Evolutionary conservation across 2,797 vertebrate species (phyloP).

Genomic region (Danio kyathit): DNA sequence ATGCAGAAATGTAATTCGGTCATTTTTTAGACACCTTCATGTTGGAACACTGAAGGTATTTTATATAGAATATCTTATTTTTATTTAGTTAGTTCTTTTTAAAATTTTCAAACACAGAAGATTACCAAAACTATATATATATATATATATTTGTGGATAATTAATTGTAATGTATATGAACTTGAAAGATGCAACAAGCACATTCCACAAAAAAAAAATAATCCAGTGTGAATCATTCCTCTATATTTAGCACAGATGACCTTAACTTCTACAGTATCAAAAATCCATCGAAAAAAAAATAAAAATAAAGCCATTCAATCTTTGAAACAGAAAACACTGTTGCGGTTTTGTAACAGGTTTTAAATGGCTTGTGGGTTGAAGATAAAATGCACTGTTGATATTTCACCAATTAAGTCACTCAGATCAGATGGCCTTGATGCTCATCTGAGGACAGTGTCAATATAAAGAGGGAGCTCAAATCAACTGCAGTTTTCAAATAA

Average conservation of each 20-base stretch:
- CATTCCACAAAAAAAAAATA: too few relatives aligned
- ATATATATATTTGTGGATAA: too few relatives aligned
- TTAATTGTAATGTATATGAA: too few relatives aligned
- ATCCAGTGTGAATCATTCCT: neutral
- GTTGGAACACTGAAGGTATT: neutral
- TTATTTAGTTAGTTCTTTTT: too few relatives aligned
- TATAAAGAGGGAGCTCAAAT: neutral
- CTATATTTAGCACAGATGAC: slow-evolving; percentile 7
- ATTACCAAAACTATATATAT: too few relatives aligned
- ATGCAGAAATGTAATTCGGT: neutral
- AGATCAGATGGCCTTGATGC: slow-evolving; percentile 61
- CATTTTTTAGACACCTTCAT: neutral
- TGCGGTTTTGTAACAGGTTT: neutral
- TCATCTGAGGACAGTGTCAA: slow-evolving; percentile 62
- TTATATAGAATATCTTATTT: too few relatives aligned
- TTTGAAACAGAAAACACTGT: neutral
- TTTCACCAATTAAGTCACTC: slow-evolving; percentile 31
- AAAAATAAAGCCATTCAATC: neutral
- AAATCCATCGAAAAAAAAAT: too few relatives aligned
- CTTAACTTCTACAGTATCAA: neutral
- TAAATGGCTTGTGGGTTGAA: neutral
- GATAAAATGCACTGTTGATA: neutral
- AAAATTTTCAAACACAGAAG: too few relatives aligned
- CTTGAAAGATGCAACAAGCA: too few relatives aligned
- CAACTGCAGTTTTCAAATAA: neutral